phyloP scores from a whole-genome alignment of 2,113 vertebrate genomes.

The Salvelinus sp. region DNA sequence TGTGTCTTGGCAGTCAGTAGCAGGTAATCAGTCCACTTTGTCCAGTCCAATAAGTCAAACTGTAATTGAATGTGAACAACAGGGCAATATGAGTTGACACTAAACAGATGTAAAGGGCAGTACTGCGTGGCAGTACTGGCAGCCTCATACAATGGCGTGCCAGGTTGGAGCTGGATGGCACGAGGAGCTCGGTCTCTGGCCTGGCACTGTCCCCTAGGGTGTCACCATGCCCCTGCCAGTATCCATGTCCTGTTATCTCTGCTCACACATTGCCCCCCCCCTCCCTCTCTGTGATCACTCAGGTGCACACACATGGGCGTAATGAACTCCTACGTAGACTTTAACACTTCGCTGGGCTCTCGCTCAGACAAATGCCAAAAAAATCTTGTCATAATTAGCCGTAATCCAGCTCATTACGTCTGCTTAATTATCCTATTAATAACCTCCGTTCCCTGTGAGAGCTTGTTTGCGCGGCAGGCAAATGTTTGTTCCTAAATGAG shows the following conservation, averaged over 20 bases:
- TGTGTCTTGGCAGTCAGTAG: background rate
- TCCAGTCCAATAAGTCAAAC: background rate
- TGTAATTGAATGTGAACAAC: background rate
- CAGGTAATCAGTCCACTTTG: slow-evolving; percentile 4
- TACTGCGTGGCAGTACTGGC: background rate
- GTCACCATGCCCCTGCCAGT: slow-evolving; percentile 48
- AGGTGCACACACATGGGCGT: slow-evolving; percentile 86
- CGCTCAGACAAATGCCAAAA: slow-evolving; percentile 91
- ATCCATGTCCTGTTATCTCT: slow-evolving; percentile 39
- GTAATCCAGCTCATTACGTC: slow-evolving; percentile 97
- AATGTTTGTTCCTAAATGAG: slow-evolving; percentile 99
- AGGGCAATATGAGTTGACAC: background rate
- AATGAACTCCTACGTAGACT: slow-evolving; percentile 94
- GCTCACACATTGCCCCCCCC: background rate
- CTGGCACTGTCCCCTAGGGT: slow-evolving; percentile 45
- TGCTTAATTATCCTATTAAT: slow-evolving; percentile 99
- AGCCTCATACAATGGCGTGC: slow-evolving; percentile 15
- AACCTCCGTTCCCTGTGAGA: slow-evolving; percentile 90
- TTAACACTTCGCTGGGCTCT: slow-evolving; percentile 87
- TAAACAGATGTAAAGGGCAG: slow-evolving; percentile 9
- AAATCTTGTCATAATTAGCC: slow-evolving; percentile 99
- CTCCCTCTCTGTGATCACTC: slow-evolving; percentile 74
- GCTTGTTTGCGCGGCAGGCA: slow-evolving; percentile 86
- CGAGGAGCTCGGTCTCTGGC: background rate
- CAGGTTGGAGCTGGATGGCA: slow-evolving; percentile 44